Base-by-base conservation (phyloP, 2,113 vertebrate species). In the Catharus fuscescens region DNA sequence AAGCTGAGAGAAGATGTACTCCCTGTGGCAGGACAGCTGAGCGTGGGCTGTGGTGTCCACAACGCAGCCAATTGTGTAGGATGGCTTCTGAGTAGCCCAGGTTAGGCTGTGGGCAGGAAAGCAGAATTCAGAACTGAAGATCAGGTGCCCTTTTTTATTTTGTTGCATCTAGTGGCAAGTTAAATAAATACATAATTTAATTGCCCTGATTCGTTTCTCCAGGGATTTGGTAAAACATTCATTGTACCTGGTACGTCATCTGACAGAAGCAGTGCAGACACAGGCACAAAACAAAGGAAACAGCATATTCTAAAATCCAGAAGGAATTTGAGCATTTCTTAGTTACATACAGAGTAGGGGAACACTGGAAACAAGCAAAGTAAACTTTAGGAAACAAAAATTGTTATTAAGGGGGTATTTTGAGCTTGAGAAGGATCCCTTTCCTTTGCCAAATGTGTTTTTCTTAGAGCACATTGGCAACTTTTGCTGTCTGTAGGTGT, bases 201-300 rank as follows among this genome's bases (percentile, higher is more conserved):
- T 80, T 80, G 38, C 20, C 61, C 21, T 71, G 70, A 45, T 89
- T 21, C 0, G 1, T 74, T 81, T 93, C 48, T 73, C 12, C 12
- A 10, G 48, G 56, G 44, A 26, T 61, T 59, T 81, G 60, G 47
- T 81, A 34, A 62, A 74, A 47, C 16, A 4, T 47, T 67, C 0
- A 0, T 50, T 48, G 23, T 70, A 40, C 32, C 14, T 65, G 14
- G 2, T 34, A 0, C 1, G 6, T 69, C 38, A 12, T 24, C 24
- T 82, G 66, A 18, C 52, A 26, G 36, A 48, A 40, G 38, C 3
- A 2, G 12, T 29, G 59, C 15, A 60, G 38, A 36, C 38, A 17
- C 4, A 3, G 38, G 36, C 42, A 15, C 4, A 3, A 56, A 86
- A 18, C 38, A n/a, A 56, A 50, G 36, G 19, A 77, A 69, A n/a